phyloP scores from a whole-genome alignment of 1,140 invertebrate species.

The Apis mellifera region DNA sequence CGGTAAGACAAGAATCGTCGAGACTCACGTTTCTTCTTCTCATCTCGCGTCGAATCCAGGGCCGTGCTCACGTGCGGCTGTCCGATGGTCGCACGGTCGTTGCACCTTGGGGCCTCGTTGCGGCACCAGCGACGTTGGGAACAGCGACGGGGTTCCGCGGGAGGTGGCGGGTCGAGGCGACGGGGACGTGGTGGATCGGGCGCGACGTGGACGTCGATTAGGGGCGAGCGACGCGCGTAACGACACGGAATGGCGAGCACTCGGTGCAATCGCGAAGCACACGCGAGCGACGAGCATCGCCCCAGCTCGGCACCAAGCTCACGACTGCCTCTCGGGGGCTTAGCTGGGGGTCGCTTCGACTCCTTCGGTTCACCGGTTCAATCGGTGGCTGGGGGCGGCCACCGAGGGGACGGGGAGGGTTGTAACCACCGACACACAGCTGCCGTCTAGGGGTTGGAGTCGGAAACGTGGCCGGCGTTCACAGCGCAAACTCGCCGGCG shows the following conservation, averaged over 20 bases:
- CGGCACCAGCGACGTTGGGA: constrained; percentile 25
- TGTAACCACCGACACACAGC: neutral
- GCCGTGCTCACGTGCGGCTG: constrained; percentile 65
- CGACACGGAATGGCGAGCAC: constrained; percentile 47
- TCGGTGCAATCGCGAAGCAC: constrained; percentile 58
- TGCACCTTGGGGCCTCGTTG: constrained; percentile 32
- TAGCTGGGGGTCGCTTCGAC: constrained; percentile 69
- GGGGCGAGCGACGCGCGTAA: constrained; percentile 20
- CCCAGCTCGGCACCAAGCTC: constrained; percentile 75
- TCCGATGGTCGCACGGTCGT: constrained; percentile 52
- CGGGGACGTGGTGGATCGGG: constrained; percentile 18
- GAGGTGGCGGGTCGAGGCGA: neutral
- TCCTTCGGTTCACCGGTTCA: constrained; percentile 65
- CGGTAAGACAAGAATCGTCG: neutral
- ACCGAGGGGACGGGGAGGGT: constrained; percentile 20
- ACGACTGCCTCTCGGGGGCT: constrained; percentile 72
- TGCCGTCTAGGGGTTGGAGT: constrained; percentile 35
- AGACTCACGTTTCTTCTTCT: constrained; percentile 73
- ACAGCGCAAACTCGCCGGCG: constrained; percentile 20
- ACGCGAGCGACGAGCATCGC: constrained; percentile 73
- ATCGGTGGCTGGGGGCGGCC: constrained; percentile 50
- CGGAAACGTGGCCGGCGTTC: neutral
- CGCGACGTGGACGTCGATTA: constrained; percentile 37
- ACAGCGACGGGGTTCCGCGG: neutral
- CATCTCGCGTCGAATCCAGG: constrained; percentile 64